phyloP scores from a whole-genome alignment of 2,797 vertebrate genomes.

The Schizothorax lantsangensis region DNA sequence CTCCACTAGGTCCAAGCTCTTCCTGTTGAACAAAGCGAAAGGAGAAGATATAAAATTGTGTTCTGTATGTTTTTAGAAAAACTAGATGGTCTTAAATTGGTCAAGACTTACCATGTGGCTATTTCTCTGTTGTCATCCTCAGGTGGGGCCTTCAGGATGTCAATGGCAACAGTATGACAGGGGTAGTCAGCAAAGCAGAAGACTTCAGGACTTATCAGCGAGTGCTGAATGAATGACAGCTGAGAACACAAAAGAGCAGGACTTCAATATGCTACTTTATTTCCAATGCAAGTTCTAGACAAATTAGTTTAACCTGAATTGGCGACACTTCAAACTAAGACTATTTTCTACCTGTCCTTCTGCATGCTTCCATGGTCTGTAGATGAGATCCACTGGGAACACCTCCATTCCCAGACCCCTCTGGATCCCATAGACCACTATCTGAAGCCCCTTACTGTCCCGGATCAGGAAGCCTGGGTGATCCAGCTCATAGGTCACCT shows the following conservation, averaged over 20 bases:
- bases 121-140: conserved; percentile 99
- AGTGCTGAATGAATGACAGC: conserved; percentile 99
- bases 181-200: conserved; percentile 99
- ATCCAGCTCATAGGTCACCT: conserved; percentile 98
- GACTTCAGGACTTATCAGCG: conserved; percentile 95
- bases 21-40: conserved; percentile 79
- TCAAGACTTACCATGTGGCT: conserved; percentile 87
- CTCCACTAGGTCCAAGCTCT: conserved; percentile 98
- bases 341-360: conserved; percentile 90
- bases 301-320: neutral
- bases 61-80: neutral
- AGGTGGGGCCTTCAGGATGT: conserved; percentile 98
- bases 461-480: conserved; percentile 95
- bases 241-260: conserved; percentile 59
- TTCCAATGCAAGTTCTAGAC: neutral
- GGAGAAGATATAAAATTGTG: neutral
- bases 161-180: conserved; percentile 95
- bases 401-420: conserved; percentile 95
- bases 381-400: conserved; percentile 97
- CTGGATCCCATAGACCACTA: conserved; percentile 96
- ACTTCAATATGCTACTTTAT: neutral
- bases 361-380: conserved; percentile 97
- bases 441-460: conserved; percentile 96
- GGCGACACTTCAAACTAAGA: too few relatives aligned
- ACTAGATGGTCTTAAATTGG: neutral